Evolutionary conservation across 37 sponge, comb jelly and placozoan genomes (phyloP), one percentile per base, ranked within the genome.

Genomic region (Haliclona indistincta): DNA sequence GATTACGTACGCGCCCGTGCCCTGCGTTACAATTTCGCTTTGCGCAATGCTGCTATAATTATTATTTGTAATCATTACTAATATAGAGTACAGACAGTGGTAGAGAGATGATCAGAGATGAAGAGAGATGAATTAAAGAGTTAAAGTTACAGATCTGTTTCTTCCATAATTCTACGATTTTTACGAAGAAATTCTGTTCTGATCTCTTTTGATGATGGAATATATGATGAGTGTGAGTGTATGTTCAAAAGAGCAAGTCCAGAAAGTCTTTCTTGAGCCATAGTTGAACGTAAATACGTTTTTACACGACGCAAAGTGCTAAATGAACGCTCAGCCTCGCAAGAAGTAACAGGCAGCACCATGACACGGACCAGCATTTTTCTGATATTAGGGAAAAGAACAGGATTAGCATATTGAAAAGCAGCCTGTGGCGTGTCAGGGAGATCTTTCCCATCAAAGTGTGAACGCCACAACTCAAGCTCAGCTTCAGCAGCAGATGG

Each of bases 221-320:
- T n/a, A n/a, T n/a, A n/a, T n/a, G n/a, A n/a, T n/a, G n/a, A n/a
- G n/a, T n/a, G 63, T 20, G 33, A 55, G 26, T 83, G 68, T 25
- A 75, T 56, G 38, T 74, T 70, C 61, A 75, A 23, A 56, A 75
- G 39, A 1, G 84, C 75, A 20, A 83, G 51, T 67, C 76, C 84
- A 83, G 62, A 67, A 26, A 68, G 69, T 20, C 74, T 63, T 13
- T 81, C 82, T 37, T 73, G 68, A 22, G 54, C 51, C 82, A 81
- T 81, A 25, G 56, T 68, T 20, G 76, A 56, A 3, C 84, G 44
- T 23, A 83, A 37, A 41, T 75, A 83, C 23, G 70, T 74, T 69
- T 83, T 83, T 1, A 75, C n/a, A 13, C 84, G 47, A 25, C 84
- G 76, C 15, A 83, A 68, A 35, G 63, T 68, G 54, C 76, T 75